A percentile compares a stretch with the other conserved stretches of the same genome.
phyloP scores from a whole-genome alignment of 1,140 invertebrate genomes.

The Sitobion miscanthi region DNA sequence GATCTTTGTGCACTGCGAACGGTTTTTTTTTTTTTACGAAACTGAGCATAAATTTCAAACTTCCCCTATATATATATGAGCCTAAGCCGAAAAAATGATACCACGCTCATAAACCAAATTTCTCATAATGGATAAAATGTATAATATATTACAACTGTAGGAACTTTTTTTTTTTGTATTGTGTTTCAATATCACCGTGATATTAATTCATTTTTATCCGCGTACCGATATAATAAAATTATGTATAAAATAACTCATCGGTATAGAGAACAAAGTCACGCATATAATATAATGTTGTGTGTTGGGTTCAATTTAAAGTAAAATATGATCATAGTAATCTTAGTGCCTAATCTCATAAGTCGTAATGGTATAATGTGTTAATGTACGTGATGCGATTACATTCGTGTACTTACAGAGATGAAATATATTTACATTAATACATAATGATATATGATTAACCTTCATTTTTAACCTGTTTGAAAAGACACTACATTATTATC shows the following conservation, averaged over 20 bases:
- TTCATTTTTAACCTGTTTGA: background rate
- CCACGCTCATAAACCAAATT: background rate
- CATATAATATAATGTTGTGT: too few relatives aligned
- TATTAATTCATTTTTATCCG: background rate
- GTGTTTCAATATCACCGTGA: background rate
- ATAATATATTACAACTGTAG: background rate
- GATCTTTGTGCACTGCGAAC: background rate
- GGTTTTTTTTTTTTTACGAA: background rate
- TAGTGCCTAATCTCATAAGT: background rate
- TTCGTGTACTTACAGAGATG: background rate
- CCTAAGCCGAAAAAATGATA: background rate
- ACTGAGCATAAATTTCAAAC: background rate
- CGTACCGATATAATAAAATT: background rate
- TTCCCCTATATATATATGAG: background rate
- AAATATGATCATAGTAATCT: background rate
- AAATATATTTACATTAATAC: background rate
- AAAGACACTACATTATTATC: background rate
- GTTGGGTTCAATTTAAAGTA: background rate
- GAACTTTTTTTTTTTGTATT: constrained; percentile 5
- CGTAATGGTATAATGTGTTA: background rate
- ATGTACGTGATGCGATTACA: background rate
- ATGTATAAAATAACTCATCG: background rate
- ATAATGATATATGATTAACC: background rate
- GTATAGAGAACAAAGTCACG: background rate
- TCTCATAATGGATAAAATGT: background rate